Evolutionary conservation across 2,113 vertebrate species (phyloP).

Genomic region (Pycnonotus jocosus): DNA sequence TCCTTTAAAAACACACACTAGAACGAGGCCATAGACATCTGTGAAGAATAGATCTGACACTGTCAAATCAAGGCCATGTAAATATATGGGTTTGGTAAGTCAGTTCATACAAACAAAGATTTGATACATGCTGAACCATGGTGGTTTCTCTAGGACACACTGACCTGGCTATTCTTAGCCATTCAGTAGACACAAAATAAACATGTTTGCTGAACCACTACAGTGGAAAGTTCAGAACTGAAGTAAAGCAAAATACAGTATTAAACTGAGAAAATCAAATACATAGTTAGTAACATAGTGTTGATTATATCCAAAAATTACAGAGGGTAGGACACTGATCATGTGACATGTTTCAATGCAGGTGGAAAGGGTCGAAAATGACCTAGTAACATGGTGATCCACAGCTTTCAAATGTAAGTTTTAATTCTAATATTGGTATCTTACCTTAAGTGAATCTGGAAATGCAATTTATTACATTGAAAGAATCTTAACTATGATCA

Average conservation of each 20-base stretch:
- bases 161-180: constrained; percentile 8
- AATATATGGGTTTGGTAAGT: neutral
- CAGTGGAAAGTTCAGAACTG: constrained; percentile 58
- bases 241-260: neutral
- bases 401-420: constrained; percentile 71
- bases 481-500: constrained; percentile 6
- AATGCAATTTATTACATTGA: neutral
- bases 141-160: neutral
- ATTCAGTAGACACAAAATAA: constrained; percentile 27
- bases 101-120: neutral
- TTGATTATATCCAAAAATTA: constrained; percentile 54
- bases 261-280: constrained; percentile 16
- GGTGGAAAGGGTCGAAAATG: constrained; percentile 71
- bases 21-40: neutral
- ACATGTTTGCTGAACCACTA: constrained; percentile 61
- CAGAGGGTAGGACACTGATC: constrained; percentile 58
- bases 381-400: constrained; percentile 65
- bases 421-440: constrained; percentile 65
- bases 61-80: constrained; percentile 15
- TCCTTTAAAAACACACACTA: neutral
- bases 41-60: neutral
- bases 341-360: constrained; percentile 69
- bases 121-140: neutral
- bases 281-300: constrained; percentile 27
- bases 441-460: constrained; percentile 51